phyloP scores from a whole-genome alignment of 1,140 invertebrate species.

The Limonius californicus region DNA sequence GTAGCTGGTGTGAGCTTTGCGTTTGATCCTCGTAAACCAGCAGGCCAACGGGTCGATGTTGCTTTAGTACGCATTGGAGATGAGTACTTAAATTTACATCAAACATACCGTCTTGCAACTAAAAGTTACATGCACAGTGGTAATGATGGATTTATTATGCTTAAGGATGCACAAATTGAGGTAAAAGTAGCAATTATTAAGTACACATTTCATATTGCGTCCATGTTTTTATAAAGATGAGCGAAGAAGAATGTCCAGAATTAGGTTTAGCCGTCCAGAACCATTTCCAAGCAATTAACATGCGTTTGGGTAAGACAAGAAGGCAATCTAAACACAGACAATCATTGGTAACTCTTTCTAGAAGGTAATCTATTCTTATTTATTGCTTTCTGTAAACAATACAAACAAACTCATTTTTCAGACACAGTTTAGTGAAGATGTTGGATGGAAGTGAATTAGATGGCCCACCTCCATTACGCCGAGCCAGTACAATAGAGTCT shows the following conservation, averaged over 20 bases:
- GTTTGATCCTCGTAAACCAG: conserved; percentile 72
- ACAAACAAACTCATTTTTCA: conserved; percentile 37
- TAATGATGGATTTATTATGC: conserved; percentile 81
- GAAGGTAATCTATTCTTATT: conserved; percentile 52
- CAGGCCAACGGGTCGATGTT: conserved; percentile 66
- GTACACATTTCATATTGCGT: not conserved
- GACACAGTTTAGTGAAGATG: conserved; percentile 73
- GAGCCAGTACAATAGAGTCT: conserved; percentile 44
- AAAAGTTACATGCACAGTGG: conserved; percentile 77
- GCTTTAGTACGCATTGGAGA: conserved; percentile 77
- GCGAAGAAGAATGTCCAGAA: conserved; percentile 78
- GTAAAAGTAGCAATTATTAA: conserved; percentile 19
- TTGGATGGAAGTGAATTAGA: conserved; percentile 64
- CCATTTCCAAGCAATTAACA: conserved; percentile 82
- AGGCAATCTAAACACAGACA: conserved; percentile 78
- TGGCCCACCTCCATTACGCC: conserved; percentile 61
- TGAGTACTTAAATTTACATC: conserved; percentile 70
- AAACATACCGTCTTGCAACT: conserved; percentile 73
- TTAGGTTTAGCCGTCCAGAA: conserved; percentile 79
- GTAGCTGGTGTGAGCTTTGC: conserved; percentile 79
- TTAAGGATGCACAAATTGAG: conserved; percentile 63
- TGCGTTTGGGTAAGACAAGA: conserved; percentile 63
- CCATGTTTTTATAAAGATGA: conserved; percentile 53
- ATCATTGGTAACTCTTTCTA: conserved; percentile 73
- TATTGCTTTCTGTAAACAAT: not conserved